phyloP scores from a whole-genome alignment of 2,113 vertebrate genomes.

The Heteronetta atricapilla region DNA sequence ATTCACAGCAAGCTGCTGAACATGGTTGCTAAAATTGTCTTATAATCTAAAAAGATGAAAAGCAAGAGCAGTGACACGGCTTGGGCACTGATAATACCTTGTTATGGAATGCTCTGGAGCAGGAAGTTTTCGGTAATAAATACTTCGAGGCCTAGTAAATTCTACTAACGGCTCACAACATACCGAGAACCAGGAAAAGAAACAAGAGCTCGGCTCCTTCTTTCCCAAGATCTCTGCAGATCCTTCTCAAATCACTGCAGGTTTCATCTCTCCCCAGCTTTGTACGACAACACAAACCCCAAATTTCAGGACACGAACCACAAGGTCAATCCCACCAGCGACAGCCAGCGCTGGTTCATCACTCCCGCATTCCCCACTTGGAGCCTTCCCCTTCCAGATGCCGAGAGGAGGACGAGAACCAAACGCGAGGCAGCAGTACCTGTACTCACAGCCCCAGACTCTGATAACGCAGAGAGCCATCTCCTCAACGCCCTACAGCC shows the following conservation, averaged over 20 bases:
- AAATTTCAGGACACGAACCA: background rate
- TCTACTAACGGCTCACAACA: background rate
- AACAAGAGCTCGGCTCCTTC: background rate
- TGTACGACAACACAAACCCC: background rate
- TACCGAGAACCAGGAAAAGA: fast-evolving
- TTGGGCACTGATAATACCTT: background rate
- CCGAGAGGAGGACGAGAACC: background rate
- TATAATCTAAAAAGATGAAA: background rate
- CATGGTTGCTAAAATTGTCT: background rate
- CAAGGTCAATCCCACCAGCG: background rate
- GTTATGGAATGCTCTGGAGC: background rate
- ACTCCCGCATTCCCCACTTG: background rate
- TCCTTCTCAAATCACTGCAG: background rate
- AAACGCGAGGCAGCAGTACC: background rate
- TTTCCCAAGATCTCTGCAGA: background rate
- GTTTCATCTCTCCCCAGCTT: background rate
- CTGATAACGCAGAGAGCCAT: background rate
- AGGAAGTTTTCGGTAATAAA: background rate
- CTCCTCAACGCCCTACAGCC: background rate
- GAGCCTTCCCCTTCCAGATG: background rate
- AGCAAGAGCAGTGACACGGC: background rate
- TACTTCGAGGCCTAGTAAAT: background rate
- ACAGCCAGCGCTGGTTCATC: background rate
- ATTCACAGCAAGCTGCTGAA: background rate
- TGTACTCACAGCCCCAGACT: background rate